Conservation (phyloP, 2,888 invertebrate genomes). For the Hanleya hanleyi region DNA sequence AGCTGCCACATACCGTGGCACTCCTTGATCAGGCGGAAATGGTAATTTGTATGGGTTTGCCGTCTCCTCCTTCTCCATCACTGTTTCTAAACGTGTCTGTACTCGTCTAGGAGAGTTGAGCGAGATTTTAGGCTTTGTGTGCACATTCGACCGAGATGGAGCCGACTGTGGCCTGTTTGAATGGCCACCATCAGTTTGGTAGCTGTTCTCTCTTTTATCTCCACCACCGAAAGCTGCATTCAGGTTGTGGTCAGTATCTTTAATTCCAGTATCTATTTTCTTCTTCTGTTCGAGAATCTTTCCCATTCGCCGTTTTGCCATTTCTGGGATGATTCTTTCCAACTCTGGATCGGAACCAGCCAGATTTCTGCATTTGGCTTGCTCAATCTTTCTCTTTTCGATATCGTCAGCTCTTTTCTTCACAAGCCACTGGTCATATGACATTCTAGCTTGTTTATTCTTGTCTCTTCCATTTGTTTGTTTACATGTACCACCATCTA, state of each 20-base stretch:
- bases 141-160: no score
- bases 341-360: constrained; percentile 63
- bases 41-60: constrained; percentile 51
- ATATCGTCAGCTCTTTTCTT: constrained; percentile 52
- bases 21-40: constrained; percentile 52
- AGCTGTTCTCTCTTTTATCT: no score
- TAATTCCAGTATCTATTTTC: constrained; percentile 51
- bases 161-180: not conserved
- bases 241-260: no score
- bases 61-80: constrained; percentile 39
- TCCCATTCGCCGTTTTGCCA: constrained; percentile 54
- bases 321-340: constrained; percentile 53
- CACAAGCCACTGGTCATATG: constrained; percentile 62
- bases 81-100: constrained; percentile 44
- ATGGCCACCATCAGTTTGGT: not conserved
- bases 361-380: constrained; percentile 44
- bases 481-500: not conserved
- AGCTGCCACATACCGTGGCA: constrained; percentile 48
- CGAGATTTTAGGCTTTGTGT: not conserved
- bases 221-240: no score
- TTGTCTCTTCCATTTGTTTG: not conserved
- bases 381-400: constrained; percentile 43
- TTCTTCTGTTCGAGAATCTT: constrained; percentile 50
- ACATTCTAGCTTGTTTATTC: constrained; percentile 47
- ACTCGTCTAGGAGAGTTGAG: constrained; percentile 11